Conservation (phyloP, 2,797 vertebrate species). For the Craterocephalus amniculus region DNA sequence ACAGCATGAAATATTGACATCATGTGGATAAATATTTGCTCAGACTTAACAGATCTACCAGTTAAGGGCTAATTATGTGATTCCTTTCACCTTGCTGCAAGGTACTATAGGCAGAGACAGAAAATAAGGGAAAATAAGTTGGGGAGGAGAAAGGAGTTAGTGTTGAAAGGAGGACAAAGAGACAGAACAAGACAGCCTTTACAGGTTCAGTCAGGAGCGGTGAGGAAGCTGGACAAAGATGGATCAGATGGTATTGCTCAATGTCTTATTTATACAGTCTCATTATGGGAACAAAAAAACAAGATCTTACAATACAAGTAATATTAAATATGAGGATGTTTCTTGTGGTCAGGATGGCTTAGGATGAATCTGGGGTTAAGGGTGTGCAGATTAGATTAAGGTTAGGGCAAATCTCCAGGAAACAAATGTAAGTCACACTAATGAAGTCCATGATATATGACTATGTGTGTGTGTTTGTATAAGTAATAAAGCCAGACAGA, state of each 20-base stretch:
- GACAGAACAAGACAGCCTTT: slow-evolving; percentile 39
- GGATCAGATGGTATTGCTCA: slow-evolving; percentile 23
- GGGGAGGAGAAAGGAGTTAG: slow-evolving; percentile 33
- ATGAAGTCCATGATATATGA: neutral
- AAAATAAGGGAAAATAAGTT: neutral
- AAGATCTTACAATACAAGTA: neutral
- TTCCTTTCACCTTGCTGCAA: fast-evolving
- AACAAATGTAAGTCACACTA: neutral
- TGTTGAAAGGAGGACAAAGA: slow-evolving; percentile 7
- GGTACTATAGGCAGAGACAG: neutral
- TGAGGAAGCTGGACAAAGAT: slow-evolving; percentile 41
- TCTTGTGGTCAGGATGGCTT: no score
- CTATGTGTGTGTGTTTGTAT: neutral
- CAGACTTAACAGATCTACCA: neutral
- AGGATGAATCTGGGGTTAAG: no score
- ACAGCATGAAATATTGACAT: no score
- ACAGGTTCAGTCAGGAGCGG: slow-evolving; percentile 50
- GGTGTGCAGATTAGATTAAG: neutral
- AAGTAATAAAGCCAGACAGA: slow-evolving; percentile 52
- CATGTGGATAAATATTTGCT: neutral
- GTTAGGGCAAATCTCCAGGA: neutral
- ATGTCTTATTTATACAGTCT: neutral
- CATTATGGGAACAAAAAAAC: neutral
- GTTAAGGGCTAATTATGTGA: neutral
- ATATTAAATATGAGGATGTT: neutral